Base-by-base conservation (phyloP, 2,113 vertebrate species). In the Regulus satrapa region DNA sequence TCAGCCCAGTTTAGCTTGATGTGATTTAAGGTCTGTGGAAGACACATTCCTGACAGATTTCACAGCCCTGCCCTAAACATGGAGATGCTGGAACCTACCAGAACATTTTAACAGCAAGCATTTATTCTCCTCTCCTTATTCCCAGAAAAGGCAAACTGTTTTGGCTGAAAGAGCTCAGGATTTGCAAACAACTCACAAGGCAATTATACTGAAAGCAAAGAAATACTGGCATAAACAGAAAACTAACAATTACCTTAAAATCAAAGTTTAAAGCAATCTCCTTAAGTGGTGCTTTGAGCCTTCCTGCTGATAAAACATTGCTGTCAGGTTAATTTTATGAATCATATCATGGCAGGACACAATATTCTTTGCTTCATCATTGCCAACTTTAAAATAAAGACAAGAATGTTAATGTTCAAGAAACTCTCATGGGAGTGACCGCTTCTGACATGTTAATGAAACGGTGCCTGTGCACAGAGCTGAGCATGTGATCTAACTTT, bases 191-290 rank as follows among this genome's bases (percentile, higher is more conserved):
- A 36, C n/a, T 63, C 85, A 51, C 79, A 29, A 0, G 5, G 58
- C 79, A 95, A 89, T 86, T 86, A 80, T 7, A 43, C 38, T 48
- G 76, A 72, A 93, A 92, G 80, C 89, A 83, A 55, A 81, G 59
- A 84, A 88, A 74, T 55, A 43, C 3, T 62, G 69, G 69, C 91
- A 89, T 66, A 75, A 86, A 55, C 26, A 71, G 25, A 80, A 75
- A 83, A 52, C 34, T 83, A 71, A 58, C 59, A 62, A 23, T 21
- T 67, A 68, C 66, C 52, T 85, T 88, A 78, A 69, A 89, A 77
- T 48, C 43, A 41, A 79, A 76, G 41, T 80, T 90, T 66, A 85
- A 88, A 85, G 88, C 75, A 93, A 95, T 96, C 67, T 80, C 36
- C 6, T 0, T 68, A 94, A 95, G 89, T 89, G 92, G 71, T 64